Evolutionary conservation across 2,888 invertebrate species (phyloP), one percentile per base, ranked within the genome.

Genomic region (Andricus quercusramuli): DNA sequence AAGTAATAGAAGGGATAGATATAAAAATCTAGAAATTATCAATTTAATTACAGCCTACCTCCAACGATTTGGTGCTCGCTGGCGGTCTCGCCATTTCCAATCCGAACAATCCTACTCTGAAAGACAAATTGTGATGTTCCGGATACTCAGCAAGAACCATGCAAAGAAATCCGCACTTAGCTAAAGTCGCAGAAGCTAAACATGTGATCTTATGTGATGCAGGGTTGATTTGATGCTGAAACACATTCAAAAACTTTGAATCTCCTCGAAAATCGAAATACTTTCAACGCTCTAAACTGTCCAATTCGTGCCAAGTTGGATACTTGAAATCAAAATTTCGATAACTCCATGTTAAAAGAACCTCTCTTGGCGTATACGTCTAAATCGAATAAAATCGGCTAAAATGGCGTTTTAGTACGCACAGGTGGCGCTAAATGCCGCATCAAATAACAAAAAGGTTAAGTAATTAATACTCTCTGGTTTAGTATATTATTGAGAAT

Each of bases 71-170:
- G 5, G 99, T 99, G 88, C 98, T 98, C 5, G 99, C 99, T 9
- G 99, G 99, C 20, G 98, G 98, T 32, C 99, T 95, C 0, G 98
- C 97, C 96, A 99, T 96, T 93, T 99, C 98, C 79, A 99, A 93
- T 0, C 98, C 99, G 93, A 97, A 98, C 90, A 99, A 94, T 74
- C 98, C 99, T 65, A 99, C 97, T 89, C 97, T 95, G 93, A 99
- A 99, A 6, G 99, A 99, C 82, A 99, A 93, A 92, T 98, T 97
- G 91, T 96, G 97, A 91, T 98, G 97, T 88, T 98, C 98, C 32
- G 96, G 95, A 93, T 98, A 98, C 92, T 99, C 99, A 0, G 97
- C 97, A 79, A 99, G 93, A 6, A 99, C 98, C 5, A 97, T 97
- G 93, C 98, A 98, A 1, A 99, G 94, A 93, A 99, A 99, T 68